Evolutionary conservation across 2,797 vertebrate species (phyloP).

Genomic region (Distichodus sexfasciatus): DNA sequence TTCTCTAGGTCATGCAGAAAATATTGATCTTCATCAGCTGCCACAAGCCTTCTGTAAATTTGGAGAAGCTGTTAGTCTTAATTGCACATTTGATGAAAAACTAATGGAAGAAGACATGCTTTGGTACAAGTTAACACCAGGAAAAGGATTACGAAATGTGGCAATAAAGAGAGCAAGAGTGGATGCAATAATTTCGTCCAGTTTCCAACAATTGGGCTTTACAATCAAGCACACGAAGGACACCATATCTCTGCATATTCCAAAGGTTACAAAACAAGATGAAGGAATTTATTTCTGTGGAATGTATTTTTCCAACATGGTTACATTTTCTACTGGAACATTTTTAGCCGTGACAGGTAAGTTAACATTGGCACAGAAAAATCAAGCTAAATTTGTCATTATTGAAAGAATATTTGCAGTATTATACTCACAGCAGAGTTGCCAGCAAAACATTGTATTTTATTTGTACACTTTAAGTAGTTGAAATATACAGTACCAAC

Average conservation of each 20-base stretch:
- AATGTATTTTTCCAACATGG: not conserved
- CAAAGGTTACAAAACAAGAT: not conserved
- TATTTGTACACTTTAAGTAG: too few relatives aligned
- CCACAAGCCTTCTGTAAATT: not conserved
- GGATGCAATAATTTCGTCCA: not conserved
- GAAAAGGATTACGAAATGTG: not conserved
- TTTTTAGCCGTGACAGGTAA: not conserved
- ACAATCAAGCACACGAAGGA: not conserved
- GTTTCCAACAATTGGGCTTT: not conserved
- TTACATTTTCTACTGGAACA: not conserved
- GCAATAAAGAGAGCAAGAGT: not conserved
- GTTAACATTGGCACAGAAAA: too few relatives aligned
- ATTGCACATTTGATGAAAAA: not conserved
- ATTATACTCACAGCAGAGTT: too few relatives aligned
- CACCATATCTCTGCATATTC: not conserved
- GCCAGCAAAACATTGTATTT: too few relatives aligned
- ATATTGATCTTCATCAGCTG: not conserved
- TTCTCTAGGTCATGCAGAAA: not conserved
- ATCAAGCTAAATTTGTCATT: not conserved
- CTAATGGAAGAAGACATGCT: not conserved
- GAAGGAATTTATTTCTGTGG: not conserved
- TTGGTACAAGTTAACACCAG: constrained; percentile 1
- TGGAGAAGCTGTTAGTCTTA: not conserved
- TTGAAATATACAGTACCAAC: too few relatives aligned
- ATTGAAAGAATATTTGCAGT: too few relatives aligned